phyloP scores from a whole-genome alignment of 2,888 invertebrate genomes.

The Nudaria mundana region DNA sequence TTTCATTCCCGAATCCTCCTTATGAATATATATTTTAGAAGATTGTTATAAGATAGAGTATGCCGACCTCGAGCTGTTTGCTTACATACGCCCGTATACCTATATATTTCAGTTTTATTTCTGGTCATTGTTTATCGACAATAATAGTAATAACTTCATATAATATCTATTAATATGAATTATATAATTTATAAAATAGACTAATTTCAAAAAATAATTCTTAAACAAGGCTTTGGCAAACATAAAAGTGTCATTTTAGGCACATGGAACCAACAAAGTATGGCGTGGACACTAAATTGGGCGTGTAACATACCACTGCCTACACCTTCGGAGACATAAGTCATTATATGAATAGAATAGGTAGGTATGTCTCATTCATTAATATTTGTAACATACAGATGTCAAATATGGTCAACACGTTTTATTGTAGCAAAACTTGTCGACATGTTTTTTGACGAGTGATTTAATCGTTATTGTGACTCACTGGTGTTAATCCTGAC shows the following conservation, averaged over 20 bases:
- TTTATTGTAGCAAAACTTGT: neutral
- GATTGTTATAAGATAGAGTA: conserved; percentile 23
- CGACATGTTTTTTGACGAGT: neutral
- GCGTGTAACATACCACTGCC: too few species aligned
- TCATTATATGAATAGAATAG: too few species aligned
- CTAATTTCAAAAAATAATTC: too few species aligned
- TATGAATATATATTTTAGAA: conserved; percentile 31
- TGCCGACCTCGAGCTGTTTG: conserved; percentile 13
- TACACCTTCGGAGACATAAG: too few species aligned
- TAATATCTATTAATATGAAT: too few species aligned
- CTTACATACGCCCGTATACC: conserved; percentile 3
- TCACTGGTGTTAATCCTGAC: neutral
- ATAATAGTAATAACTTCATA: too few species aligned
- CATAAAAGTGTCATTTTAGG: too few species aligned
- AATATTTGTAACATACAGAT: neutral
- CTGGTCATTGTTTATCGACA: neutral
- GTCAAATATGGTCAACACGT: neutral
- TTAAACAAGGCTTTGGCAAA: too few species aligned
- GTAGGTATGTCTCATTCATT: too few species aligned
- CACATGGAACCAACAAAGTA: too few species aligned
- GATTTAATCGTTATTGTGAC: neutral
- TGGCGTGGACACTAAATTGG: too few species aligned
- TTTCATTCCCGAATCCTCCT: conserved; percentile 22
- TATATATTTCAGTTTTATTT: conserved; percentile 1
- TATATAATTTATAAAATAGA: too few species aligned